Evolutionary conservation across 2,888 invertebrate genomes (phyloP).

Genomic region (Ephialtes manifestator): DNA sequence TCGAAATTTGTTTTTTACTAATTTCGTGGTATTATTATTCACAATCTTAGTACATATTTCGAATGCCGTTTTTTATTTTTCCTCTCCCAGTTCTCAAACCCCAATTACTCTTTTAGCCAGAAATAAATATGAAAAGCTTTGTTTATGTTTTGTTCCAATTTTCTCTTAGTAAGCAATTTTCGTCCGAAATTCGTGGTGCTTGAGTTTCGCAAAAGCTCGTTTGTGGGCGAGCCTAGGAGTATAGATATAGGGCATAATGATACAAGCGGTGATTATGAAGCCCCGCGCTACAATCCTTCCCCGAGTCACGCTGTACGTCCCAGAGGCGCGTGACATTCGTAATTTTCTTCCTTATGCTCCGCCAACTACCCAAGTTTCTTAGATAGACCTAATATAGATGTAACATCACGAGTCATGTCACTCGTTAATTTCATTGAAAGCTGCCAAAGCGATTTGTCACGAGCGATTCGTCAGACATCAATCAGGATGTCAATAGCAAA

Average conservation of each 20-base stretch:
- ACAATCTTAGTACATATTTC: too few species aligned
- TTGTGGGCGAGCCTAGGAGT: background rate
- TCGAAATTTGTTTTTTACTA: too few species aligned
- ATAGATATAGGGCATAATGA: constrained; percentile 38
- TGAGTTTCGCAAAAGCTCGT: background rate
- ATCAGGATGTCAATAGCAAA: background rate
- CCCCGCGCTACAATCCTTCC: constrained; percentile 48
- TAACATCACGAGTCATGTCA: constrained; percentile 12
- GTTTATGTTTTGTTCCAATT: too few species aligned
- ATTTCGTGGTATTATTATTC: too few species aligned
- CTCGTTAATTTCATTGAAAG: constrained; percentile 11
- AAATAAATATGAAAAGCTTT: too few species aligned
- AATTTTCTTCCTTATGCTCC: constrained; percentile 27
- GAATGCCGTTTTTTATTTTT: too few species aligned
- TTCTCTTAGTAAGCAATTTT: background rate
- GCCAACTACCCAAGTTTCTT: background rate
- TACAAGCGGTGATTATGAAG: constrained; percentile 62
- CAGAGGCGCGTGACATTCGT: constrained; percentile 43
- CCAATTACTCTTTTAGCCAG: too few species aligned
- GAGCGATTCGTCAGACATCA: constrained; percentile 8
- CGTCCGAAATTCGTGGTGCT: constrained; percentile 1
- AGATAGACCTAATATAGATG: background rate
- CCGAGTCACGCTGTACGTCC: constrained; percentile 41
- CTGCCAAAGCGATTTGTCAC: constrained; percentile 5
- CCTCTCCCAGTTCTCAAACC: too few species aligned